These are phyloP conservation scores for Araneus ventricosus DNA, from an alignment of 1,140 invertebrate genomes.

Conservation along the genomic window DNA sequence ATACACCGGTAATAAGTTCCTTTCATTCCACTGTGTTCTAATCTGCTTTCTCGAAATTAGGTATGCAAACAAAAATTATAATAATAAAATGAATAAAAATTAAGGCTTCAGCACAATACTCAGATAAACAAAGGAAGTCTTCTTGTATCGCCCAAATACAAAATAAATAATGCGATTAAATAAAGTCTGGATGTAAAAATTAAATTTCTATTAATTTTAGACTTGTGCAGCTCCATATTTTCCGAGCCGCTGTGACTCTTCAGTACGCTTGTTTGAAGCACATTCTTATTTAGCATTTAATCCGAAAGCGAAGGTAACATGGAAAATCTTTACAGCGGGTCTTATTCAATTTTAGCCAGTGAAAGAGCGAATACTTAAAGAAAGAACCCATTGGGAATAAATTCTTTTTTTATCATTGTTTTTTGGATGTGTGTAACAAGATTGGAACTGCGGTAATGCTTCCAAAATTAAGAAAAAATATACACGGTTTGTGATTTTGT, in stretches of 20 bases:
- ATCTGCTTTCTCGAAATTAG: not conserved
- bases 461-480: not conserved
- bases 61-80: not conserved
- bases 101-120: not conserved
- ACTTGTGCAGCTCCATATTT: slow-evolving; percentile 32
- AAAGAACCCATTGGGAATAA: slow-evolving; percentile 15
- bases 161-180: slow-evolving; percentile 62
- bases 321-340: slow-evolving; percentile 45
- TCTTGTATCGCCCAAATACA: not conserved
- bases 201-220: slow-evolving; percentile 62
- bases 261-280: not conserved
- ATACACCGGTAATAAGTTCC: not conserved
- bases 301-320: slow-evolving; percentile 27
- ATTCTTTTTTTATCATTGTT: not conserved
- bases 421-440: not conserved
- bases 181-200: slow-evolving; percentile 17
- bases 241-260: not conserved
- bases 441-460: not conserved
- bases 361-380: slow-evolving; percentile 24
- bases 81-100: not conserved
- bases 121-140: not conserved
- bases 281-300: slow-evolving; percentile 49
- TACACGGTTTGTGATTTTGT: not conserved
- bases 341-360: not conserved
- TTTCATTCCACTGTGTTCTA: not conserved